Evolutionary conservation across 2,113 vertebrate species (phyloP), one percentile per base, ranked within the genome.

Genomic region (Barbus barbus): DNA sequence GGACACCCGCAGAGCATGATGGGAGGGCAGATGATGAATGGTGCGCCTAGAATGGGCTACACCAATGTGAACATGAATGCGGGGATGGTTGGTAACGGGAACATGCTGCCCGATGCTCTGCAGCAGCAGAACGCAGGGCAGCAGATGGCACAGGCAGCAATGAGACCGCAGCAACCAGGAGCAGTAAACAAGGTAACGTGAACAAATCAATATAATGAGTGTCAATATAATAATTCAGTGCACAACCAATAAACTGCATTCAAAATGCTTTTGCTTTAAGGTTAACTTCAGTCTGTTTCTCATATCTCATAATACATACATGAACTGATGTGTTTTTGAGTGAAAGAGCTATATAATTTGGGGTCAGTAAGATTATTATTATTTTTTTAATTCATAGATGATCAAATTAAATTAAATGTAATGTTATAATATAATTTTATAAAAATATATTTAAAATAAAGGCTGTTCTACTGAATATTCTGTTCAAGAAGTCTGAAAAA

Each of bases 21-120:
- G 89, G 94, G 91, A 26, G 93, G 93, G 1, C 95, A 98, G 92
- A 95, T 97, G 90, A 96, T 99, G 95, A 99, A 99, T n/a, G 98
- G 98, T 88, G 97, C 97, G 0, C 95, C 97, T 67, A 95, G 97
- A 91, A 96, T 99, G 95, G 94, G 95, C 0, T 99, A 97, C 89
- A 91, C 95, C 71, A 96, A 94, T 87, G 93, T 95, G 11, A 87
- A 82, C 41, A 20, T 73, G n/a, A 78, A 84, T 22, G 71, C 71
- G 0, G 95, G 93, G 76, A 96, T 98, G 94, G 94, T 95, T 38
- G 94, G 83, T 88, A 94, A 93, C 89, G 93, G 95, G 85, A 98
- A 93, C 88, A 87, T 98, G 87, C 83, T 99, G 90, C 93, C 96
- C 0, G 97, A 98, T 69, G 95, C 96, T 0, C 92, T 99, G 85